Conservation (phyloP, 2,113 vertebrate genomes). For the Rhinopomastus cyanomelas region DNA sequence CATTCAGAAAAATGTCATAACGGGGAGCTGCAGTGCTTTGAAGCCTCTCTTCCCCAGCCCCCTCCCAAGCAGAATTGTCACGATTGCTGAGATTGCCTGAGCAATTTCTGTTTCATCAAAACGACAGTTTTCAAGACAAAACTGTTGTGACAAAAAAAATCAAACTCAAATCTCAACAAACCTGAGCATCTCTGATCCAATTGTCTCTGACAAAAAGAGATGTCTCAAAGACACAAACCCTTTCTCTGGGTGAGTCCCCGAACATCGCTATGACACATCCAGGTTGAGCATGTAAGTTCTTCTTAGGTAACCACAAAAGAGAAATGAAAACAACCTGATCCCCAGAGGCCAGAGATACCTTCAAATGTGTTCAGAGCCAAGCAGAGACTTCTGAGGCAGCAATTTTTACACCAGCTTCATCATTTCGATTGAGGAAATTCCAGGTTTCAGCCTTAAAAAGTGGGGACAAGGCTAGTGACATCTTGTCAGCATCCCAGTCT, state of each 20-base stretch:
- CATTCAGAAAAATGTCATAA: conserved; percentile 41
- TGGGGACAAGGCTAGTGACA: accelerated
- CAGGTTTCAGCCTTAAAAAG: not conserved
- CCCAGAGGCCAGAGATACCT: not conserved
- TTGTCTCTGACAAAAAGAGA: conserved; percentile 13
- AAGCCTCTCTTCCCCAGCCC: conserved; percentile 7
- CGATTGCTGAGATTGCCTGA: conserved; percentile 17
- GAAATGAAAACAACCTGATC: not conserved
- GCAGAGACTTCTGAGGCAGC: not conserved
- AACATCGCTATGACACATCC: not conserved
- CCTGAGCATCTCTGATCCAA: conserved; percentile 19
- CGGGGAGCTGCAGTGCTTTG: conserved; percentile 13
- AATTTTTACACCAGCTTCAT: not conserved
- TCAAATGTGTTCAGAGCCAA: not conserved
- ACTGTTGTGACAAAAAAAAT: conserved; percentile 6
- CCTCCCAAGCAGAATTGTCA: conserved; percentile 34
- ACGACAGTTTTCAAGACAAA: conserved; percentile 44
- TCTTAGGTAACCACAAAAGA: conserved; percentile 6
- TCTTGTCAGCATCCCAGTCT: accelerated
- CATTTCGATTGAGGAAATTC: not conserved
- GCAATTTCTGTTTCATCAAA: conserved; percentile 36
- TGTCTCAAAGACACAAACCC: not conserved
- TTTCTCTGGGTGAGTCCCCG: not conserved
- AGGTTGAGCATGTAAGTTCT: not conserved
- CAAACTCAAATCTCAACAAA: not conserved